A percentile compares a stretch with the other conserved stretches of the same genome.
These are phyloP conservation scores for Protophormia terraenovae DNA, from an alignment of 2,888 invertebrate genomes.

Conservation along the genomic window DNA sequence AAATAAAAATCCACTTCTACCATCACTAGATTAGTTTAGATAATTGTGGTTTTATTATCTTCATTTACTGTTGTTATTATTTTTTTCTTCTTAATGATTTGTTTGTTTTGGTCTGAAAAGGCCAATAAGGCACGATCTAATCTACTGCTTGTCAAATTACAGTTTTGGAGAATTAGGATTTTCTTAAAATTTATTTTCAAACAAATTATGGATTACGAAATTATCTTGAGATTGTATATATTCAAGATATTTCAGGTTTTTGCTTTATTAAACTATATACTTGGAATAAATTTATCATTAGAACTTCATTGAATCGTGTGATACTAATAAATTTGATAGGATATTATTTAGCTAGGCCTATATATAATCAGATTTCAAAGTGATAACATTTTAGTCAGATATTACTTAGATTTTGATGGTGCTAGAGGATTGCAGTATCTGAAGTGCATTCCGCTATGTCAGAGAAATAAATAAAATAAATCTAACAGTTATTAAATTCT, in stretches of 20 bases:
- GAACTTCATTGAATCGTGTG: not conserved
- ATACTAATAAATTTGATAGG: no score
- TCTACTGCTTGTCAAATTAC: slow-evolving; percentile 50
- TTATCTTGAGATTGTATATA: not conserved
- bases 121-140: slow-evolving; percentile 42
- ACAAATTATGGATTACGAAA: slow-evolving; percentile 8
- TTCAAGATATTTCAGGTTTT: not conserved
- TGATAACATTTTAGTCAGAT: no score
- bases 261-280: not conserved
- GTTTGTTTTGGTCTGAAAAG: not conserved
- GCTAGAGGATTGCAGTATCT: no score
- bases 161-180: slow-evolving; percentile 16
- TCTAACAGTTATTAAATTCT: no score
- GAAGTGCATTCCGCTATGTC: no score
- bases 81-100: not conserved
- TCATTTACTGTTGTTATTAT: slow-evolving; percentile 39
- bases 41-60: slow-evolving; percentile 53
- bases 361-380: no score
- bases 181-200: slow-evolving; percentile 29
- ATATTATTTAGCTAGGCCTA: no score
- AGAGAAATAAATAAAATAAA: no score
- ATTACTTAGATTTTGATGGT: no score
- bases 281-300: no score
- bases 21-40: slow-evolving; percentile 56
- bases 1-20: slow-evolving; percentile 52